Evolutionary conservation across 2,113 vertebrate genomes (phyloP), one percentile per base, ranked within the genome.

Genomic region (Crypturellus undulatus): DNA sequence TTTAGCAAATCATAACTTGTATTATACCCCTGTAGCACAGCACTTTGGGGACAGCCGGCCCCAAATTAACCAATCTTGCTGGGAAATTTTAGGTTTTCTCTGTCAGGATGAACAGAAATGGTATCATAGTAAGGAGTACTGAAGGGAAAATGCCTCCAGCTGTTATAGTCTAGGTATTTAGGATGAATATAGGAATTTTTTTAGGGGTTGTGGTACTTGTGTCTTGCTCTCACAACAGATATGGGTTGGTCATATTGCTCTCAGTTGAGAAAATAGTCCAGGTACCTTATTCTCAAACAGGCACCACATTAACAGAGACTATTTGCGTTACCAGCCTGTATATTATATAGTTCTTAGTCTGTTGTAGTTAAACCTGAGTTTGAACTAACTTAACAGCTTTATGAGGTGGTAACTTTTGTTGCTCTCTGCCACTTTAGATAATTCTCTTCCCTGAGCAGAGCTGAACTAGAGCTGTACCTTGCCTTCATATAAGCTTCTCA

Each of bases 41-140:
- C 20, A 15, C 20, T 60, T 58, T 60, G 43, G 76, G 38, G 72
- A 10, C 79, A 70, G 65, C 9, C 38, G 49, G n/a, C 30, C 77
- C n/a, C 68, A 60, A 85, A 60, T 93, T 79, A 91, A 60, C 67
- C 71, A 91, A 2, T 36, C 10, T 45, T 42, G 9, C 43, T 83
- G 67, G 49, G 63, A 70, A 89, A 67, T 62, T 32, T 34, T 51
- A 40, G 10, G 14, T 62, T 91, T 83, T 79, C 4, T 28, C 7
- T 67, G 2, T 43, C 36, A 71, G 51, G 43, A n/a, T 38, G 38
- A 42, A n/a, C 26, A 69, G 43, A 91, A 81, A n/a, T 20, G 32
- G 6, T 82, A 26, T 56, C 30, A 6, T 10, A 30, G 69, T 56
- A 26, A 20, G 45, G 24, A 4, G 54, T 15, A 58, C 30, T 26